Conservation (phyloP, 2,797 vertebrate species). For the Gobio occitaniae region DNA sequence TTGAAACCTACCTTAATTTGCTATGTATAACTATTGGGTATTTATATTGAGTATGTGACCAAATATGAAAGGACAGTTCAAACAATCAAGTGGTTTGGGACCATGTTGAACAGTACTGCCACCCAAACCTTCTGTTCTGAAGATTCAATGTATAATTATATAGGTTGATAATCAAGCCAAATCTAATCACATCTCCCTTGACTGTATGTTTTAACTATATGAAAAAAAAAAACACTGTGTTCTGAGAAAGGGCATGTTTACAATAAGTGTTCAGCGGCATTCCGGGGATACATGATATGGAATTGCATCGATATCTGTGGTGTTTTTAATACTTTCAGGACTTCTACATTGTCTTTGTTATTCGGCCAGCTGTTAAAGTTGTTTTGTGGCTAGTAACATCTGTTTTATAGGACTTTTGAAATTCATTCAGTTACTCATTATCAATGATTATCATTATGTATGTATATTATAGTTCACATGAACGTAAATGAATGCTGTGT, state of each 20-base stretch:
- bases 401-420: conserved; percentile 29
- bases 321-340: conserved; percentile 25
- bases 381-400: conserved; percentile 18
- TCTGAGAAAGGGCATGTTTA: conserved; percentile 25
- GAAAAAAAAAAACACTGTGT: neutral
- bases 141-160: conserved; percentile 24
- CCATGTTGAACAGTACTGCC: conserved; percentile 40
- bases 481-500: conserved; percentile 9
- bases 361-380: neutral
- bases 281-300: conserved; percentile 12
- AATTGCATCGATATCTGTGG: conserved; percentile 33
- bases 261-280: conserved; percentile 24
- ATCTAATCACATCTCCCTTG: conserved; percentile 18
- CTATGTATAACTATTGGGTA: conserved; percentile 38
- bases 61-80: conserved; percentile 52
- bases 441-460: conserved; percentile 2
- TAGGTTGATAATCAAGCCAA: conserved; percentile 29
- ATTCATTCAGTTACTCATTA: conserved; percentile 2
- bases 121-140: conserved; percentile 18
- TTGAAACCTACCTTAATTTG: conserved; percentile 56
- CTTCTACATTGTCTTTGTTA: neutral
- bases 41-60: conserved; percentile 58
- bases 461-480: conserved; percentile 29
- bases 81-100: conserved; percentile 51
- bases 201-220: conserved; percentile 19